Percentiles rank a stretch among this genome's conserved stretches.
phyloP scores from a whole-genome alignment of 2,888 invertebrate genomes.

The Crossocerus cetratus region DNA sequence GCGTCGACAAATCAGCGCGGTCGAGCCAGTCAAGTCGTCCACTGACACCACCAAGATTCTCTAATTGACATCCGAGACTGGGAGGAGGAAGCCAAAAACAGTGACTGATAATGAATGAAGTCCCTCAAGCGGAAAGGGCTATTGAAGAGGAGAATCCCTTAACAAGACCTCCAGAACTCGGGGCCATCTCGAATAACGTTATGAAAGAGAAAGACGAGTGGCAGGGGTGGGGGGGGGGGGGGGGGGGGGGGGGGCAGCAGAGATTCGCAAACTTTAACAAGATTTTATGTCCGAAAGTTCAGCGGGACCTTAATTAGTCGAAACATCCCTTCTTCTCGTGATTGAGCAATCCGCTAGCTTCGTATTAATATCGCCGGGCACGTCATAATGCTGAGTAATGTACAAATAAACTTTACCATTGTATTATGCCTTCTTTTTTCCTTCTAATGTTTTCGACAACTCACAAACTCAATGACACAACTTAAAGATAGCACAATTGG shows the following conservation, averaged over 20 bases:
- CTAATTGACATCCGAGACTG: not conserved
- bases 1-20: no score
- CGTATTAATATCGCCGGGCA: no score
- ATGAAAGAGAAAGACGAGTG: not conserved
- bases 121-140: not conserved
- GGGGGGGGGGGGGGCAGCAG: no score
- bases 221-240: not conserved
- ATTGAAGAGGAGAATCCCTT: not conserved
- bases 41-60: not conserved
- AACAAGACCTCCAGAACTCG: not conserved
- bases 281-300: not conserved
- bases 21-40: no score
- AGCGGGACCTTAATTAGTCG: conserved; percentile 1
- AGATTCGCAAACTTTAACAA: not conserved
- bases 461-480: not conserved
- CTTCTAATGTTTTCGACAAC: not conserved
- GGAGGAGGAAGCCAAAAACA: not conserved
- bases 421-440: no score
- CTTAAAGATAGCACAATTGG: no score
- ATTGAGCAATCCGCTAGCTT: not conserved
- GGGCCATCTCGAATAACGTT: not conserved
- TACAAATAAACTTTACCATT: no score
- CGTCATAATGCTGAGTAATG: no score
- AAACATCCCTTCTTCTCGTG: not conserved
- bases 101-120: conserved; percentile 1